Evolutionary conservation across 2,797 vertebrate species (phyloP), one percentile per base, ranked within the genome.

Genomic region (Schizopygopsis pylzovi): DNA sequence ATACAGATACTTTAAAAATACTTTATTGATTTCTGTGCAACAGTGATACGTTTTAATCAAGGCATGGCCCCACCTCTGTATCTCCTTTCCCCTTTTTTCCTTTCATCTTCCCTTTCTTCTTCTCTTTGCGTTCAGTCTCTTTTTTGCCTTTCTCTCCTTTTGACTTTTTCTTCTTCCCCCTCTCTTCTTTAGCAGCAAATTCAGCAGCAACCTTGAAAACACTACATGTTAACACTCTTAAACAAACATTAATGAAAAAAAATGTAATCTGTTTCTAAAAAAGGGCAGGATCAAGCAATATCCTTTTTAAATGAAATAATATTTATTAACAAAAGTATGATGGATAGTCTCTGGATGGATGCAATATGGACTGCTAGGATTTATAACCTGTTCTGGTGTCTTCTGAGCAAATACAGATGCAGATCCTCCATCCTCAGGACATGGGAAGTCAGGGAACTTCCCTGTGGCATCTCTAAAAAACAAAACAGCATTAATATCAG

Each of bases 381-480:
- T 41, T 47, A 25, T 82, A 94, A 97, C 97, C 97, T 97, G 90
- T 75, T 97, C 93, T 52, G 96, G 95, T 81, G 95, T 97, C 89
- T 96, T 97, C 83, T 95, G 83, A 25, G 95, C 90, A 87, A 97
- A 95, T 85, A 97, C 90, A 76, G 91, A 47, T 15, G 90, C 92
- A 0, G 97, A 96, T 43, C 96, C 96, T 0, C 96, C 97, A 15
- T 96, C 93, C 11, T 95, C 93, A 59, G 84, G 87, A 0, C 90
- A 79, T 13, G 97, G 97, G 25, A 94, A 96, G 47, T 96, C 94
- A 6, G 97, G 96, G 89, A 97, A 97, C 56, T 85, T 93, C 81
- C 97, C 97, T 0, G 93, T 93, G 63, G 96, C 87, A 39, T 96
- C 95, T 89, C 97, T 97, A 87, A 6, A 85, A 83, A 18, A 73